Base-by-base conservation (phyloP, 2,888 invertebrate genomes). In the Rosalia funebris region DNA sequence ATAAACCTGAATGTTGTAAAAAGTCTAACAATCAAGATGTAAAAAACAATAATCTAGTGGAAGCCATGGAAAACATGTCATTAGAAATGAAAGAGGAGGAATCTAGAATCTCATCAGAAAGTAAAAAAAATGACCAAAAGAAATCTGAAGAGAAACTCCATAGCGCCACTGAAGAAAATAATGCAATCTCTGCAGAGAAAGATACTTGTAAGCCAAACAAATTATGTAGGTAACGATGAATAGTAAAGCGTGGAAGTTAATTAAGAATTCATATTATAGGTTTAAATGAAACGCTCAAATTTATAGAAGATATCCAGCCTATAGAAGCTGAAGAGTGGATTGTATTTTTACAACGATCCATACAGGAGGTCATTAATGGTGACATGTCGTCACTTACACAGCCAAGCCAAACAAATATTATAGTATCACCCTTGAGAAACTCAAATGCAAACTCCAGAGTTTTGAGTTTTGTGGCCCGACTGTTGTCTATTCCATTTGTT, bases 321-420 rank as follows among this genome's bases (percentile, higher is more conserved):
- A 90, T 93, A 60, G 93, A 94, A 78, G 87, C 91, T 67, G 93
- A 94, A 65, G 94, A 95, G 80, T 94, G 93, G 94, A 84, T 92
- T 64, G 93, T 90, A 0, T 95, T 94, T 79, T 81, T 95, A 0
- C 88, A 91, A 72, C 88, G 89, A 9, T 91, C 91, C 11, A 91
- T 93, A 79, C 90, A 90, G 77, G 95, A 94, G 83, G 87, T 92
- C 10, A 87, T 93, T 82, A 88, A 89, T 56, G 92, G 92, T 0
- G 93, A 93, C 79, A 84, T 91, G 11, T 89, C 89, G 69, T 91
- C 91, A 1, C 81, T 93, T 2, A 86, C 88, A 14, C 91, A 92
- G 75, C 65, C 88, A 9, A 89, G 88, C 80, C 85, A 89, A 81
- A 88, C 89, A 69, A 74, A 81, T 74, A 75, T 76, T 31, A 68